These are phyloP conservation scores for Sebastes baramenuke DNA, from an alignment of 2,797 vertebrate species.

Conservation along the genomic window DNA sequence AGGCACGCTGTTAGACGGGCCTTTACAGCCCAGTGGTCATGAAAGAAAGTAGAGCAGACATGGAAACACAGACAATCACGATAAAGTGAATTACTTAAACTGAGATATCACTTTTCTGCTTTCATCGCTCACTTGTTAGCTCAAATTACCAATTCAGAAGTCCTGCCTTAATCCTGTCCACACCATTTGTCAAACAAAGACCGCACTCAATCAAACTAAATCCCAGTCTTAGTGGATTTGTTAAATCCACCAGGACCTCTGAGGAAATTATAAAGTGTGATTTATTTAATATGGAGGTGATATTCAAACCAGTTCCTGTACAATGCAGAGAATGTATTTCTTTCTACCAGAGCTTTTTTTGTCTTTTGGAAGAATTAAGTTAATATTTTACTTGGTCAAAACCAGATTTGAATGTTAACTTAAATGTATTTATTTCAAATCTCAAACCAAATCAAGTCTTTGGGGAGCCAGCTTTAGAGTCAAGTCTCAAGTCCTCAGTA, in stretches of 20 bases:
- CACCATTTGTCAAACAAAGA: slow-evolving; percentile 67
- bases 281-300: slow-evolving; percentile 55
- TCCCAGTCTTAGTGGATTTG: slow-evolving; percentile 52
- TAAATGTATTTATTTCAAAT: not conserved
- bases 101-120: slow-evolving; percentile 63
- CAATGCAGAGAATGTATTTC: not conserved
- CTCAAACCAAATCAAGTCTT: not conserved
- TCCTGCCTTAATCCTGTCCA: slow-evolving; percentile 58
- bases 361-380: not conserved
- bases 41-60: slow-evolving; percentile 41
- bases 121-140: slow-evolving; percentile 63
- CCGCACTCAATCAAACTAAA: slow-evolving; percentile 66
- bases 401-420: not conserved
- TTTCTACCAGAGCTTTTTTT: not conserved
- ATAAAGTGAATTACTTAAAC: slow-evolving; percentile 60
- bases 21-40: slow-evolving; percentile 43
- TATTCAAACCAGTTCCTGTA: slow-evolving; percentile 28
- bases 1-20: not conserved
- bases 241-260: slow-evolving; percentile 43
- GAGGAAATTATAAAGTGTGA: slow-evolving; percentile 58
- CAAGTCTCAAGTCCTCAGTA: not conserved
- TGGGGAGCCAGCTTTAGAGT: not conserved
- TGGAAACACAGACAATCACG: slow-evolving; percentile 52
- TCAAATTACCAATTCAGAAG: slow-evolving; percentile 68
- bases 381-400: not conserved